Evolutionary conservation across 1,140 invertebrate genomes (phyloP).

Genomic region (Macrotrachela quadricornifera): DNA sequence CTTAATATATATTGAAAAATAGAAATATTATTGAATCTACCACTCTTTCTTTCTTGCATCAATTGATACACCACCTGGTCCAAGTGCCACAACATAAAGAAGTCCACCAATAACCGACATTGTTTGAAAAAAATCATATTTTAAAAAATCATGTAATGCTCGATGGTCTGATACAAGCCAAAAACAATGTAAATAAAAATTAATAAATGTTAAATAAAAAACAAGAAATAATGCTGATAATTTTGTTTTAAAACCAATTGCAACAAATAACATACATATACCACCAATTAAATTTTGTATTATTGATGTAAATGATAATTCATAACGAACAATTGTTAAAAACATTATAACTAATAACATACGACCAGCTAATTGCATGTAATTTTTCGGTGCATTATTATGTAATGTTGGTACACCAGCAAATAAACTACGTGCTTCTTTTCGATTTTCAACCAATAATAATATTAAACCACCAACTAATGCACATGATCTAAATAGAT

Average conservation of each 20-base stretch:
- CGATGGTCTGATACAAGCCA: constrained; percentile 84
- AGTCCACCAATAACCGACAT: constrained; percentile 92
- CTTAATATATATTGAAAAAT: too few relatives aligned
- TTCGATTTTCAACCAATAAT: constrained; percentile 73
- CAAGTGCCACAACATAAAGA: constrained; percentile 87
- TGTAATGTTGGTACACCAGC: constrained; percentile 86
- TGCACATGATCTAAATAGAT: constrained; percentile 68
- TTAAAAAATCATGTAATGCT: constrained; percentile 88
- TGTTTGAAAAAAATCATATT: constrained; percentile 99
- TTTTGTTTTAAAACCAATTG: constrained; percentile 94
- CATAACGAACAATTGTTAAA: constrained; percentile 76
- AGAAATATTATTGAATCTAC: background rate
- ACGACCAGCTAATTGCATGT: constrained; percentile 79
- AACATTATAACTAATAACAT: constrained; percentile 96
- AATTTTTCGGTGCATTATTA: constrained; percentile 95
- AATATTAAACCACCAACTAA: constrained; percentile 80
- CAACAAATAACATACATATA: constrained; percentile 78
- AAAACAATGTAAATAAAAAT: constrained; percentile 92
- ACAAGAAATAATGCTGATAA: constrained; percentile 82
- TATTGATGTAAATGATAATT: constrained; percentile 41
- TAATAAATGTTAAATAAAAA: constrained; percentile 61
- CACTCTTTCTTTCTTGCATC: constrained; percentile 9
- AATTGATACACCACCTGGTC: constrained; percentile 63
- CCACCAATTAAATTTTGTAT: constrained; percentile 74
- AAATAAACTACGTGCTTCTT: constrained; percentile 68